phyloP scores from a whole-genome alignment of 1,140 invertebrate species.

The Cydia fagiglandana region DNA sequence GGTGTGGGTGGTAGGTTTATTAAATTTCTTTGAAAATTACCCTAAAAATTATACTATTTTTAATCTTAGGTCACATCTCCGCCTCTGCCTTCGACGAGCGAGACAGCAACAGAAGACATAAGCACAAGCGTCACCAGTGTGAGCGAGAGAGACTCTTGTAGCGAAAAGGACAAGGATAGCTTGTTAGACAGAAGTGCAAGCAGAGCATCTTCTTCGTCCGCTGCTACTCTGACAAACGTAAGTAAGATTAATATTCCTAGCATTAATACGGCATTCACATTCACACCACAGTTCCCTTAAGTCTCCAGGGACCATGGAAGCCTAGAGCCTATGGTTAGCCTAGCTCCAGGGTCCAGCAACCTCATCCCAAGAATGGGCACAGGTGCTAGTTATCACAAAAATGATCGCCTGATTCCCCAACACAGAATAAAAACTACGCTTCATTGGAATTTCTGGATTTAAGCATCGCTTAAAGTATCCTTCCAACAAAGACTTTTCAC shows the following conservation, averaged over 20 bases:
- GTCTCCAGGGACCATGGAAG: neutral
- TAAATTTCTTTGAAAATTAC: too few relatives aligned
- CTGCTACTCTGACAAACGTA: constrained; percentile 81
- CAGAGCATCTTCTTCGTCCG: constrained; percentile 64
- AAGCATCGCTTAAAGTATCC: too few relatives aligned
- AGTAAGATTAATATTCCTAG: constrained; percentile 42
- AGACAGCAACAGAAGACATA: constrained; percentile 64
- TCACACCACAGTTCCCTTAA: neutral
- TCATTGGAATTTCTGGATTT: too few relatives aligned
- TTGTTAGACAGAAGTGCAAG: constrained; percentile 66
- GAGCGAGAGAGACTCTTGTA: constrained; percentile 67
- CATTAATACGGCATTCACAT: neutral
- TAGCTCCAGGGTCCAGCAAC: too few relatives aligned
- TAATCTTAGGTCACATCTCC: constrained; percentile 49
- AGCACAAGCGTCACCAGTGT: constrained; percentile 70
- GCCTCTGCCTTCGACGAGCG: constrained; percentile 58
- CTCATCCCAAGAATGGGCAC: too few relatives aligned
- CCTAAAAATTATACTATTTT: neutral
- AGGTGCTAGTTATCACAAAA: too few relatives aligned
- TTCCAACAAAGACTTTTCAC: too few relatives aligned
- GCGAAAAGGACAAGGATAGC: constrained; percentile 74
- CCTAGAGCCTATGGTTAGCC: too few relatives aligned
- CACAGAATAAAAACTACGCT: too few relatives aligned
- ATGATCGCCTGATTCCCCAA: too few relatives aligned
- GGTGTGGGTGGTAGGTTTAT: too few relatives aligned